Evolutionary conservation across 2,888 invertebrate species (phyloP).

Genomic region (Tupiocoris notatus): DNA sequence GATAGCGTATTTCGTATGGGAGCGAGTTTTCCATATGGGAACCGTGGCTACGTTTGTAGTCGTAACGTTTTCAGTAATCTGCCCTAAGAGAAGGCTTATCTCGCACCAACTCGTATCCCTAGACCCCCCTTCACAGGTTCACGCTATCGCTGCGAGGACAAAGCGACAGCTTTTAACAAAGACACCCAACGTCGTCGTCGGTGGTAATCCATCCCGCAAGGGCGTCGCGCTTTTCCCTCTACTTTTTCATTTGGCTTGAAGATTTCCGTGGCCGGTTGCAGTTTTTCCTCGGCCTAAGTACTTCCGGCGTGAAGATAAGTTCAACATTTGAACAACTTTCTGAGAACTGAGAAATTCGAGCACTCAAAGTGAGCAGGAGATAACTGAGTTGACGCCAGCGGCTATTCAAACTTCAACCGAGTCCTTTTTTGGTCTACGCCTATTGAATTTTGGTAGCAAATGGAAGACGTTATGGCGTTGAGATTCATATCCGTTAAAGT

Average conservation of each 20-base stretch:
- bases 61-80: constrained; percentile 12
- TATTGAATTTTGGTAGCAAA: no score
- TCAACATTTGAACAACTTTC: neutral
- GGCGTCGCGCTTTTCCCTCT: neutral
- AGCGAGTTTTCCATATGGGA: neutral
- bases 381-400: no score
- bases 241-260: constrained; percentile 22
- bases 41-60: neutral
- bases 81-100: constrained; percentile 20
- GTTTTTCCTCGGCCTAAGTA: neutral
- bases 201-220: neutral
- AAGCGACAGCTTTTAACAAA: neutral
- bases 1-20: no score
- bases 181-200: neutral
- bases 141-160: neutral
- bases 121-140: neutral
- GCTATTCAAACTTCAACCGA: no score
- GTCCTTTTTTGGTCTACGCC: no score
- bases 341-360: no score
- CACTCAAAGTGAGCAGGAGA: no score
- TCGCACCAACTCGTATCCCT: constrained; percentile 8
- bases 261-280: neutral
- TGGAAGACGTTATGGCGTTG: no score
- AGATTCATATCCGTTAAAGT: no score
- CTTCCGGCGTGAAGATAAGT: neutral